Conservation (phyloP, 2,797 vertebrate species). For the Syndactyla subalaris region DNA sequence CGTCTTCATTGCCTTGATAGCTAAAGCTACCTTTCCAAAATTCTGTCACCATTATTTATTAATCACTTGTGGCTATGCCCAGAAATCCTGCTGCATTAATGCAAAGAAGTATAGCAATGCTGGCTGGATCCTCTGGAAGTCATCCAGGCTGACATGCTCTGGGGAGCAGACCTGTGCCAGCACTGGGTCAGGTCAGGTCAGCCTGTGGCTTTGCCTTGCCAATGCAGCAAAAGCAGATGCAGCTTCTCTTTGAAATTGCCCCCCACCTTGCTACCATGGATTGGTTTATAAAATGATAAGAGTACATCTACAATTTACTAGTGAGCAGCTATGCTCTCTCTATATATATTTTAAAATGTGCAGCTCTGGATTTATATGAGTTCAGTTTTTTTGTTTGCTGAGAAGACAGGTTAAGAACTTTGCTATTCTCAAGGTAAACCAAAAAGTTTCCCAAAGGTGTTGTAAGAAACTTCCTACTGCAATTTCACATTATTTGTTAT, state of each 20-base stretch:
- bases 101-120: neutral
- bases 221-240: neutral
- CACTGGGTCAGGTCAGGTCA: neutral
- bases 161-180: neutral
- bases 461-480: neutral
- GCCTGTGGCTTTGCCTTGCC: neutral
- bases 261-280: neutral
- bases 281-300: neutral
- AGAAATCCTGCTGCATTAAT: neutral
- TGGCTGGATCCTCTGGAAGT: neutral
- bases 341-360: neutral
- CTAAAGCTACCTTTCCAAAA: slow-evolving; percentile 6
- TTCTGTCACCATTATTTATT: neutral
- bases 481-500: neutral
- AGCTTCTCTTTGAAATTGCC: neutral
- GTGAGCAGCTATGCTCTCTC: neutral
- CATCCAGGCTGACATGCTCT: neutral
- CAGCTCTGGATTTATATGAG: neutral
- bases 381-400: neutral
- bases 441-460: neutral
- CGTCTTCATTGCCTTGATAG: neutral
- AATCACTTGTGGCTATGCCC: neutral
- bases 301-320: neutral
- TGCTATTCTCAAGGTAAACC: neutral
- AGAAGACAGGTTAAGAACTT: neutral